Base-by-base conservation (phyloP, 2,113 vertebrate genomes). In the Hemichromis elongatus region DNA sequence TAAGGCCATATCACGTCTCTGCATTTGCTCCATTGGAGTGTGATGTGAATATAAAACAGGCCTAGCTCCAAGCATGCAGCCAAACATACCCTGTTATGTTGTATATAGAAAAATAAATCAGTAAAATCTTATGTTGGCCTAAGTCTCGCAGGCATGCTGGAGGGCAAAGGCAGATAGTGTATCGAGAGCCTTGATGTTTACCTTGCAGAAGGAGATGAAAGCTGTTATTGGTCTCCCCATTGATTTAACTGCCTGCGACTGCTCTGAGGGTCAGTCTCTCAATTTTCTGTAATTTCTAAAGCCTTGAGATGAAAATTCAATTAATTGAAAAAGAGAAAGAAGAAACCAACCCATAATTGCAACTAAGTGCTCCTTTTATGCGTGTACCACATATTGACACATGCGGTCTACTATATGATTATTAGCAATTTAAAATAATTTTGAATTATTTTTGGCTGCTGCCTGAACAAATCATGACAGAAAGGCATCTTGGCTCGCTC, bases 121-220 rank as follows among this genome's bases (percentile, higher is more conserved):
- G 77, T 79, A 33, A 87, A 89, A 88, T 68, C 33, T 78, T 79
- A 30, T 13, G 45, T n/a, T 80, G 79, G 53, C 50, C 13, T 13
- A 50, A 75, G 70, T 75, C 70, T 75, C 4, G 10, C 13, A 40
- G 70, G 13, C 18, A 57, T 5, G 40, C 87, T 81, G 28, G n/a
- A 84, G 77, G 85, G 89, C 83, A 86, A 40, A 81, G 50, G 59
- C 82, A 83, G 45, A 84, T 80, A 73, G 70, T 75, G 45, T 30
- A 75, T 55, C 13, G 54, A 16, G 53, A 84, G 68, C 63, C 63
- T 77, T 75, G 59, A 80, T 84, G 81, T 88, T 80, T 75, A 75
- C 70, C 70, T 33, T 75, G 70, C 70, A 52, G 28, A 53, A 55
- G 11, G 16, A 83, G 50, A 85, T 68, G 75, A 77, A 63, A 63